Evolutionary conservation across 2,797 vertebrate species (phyloP).

Genomic region (Parotocinclus haroldoi): DNA sequence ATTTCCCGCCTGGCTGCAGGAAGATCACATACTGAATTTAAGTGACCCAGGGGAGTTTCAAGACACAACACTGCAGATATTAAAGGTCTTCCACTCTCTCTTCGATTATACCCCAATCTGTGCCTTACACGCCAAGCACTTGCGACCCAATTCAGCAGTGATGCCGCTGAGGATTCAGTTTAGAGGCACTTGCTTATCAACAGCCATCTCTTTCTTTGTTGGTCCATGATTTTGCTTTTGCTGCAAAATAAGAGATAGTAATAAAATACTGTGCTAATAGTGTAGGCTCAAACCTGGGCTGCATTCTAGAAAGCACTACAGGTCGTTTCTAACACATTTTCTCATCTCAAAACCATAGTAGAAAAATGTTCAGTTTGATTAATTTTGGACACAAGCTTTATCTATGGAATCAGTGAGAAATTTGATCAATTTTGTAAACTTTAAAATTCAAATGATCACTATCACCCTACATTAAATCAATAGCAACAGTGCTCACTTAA

Average conservation of each 20-base stretch:
- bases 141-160: conserved; percentile 8
- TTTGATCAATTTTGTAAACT: neutral
- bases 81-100: conserved; percentile 40
- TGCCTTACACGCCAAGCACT: conserved; percentile 25
- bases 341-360: too few species aligned
- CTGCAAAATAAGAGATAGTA: conserved; percentile 16
- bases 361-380: too few species aligned
- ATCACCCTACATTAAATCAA: neutral
- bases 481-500: neutral
- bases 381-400: too few species aligned
- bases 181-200: too few species aligned
- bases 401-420: too few species aligned
- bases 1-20: conserved; percentile 24
- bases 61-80: conserved; percentile 31
- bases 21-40: conserved; percentile 44
- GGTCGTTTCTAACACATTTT: too few species aligned
- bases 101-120: conserved; percentile 20
- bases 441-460: neutral
- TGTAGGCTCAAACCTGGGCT: neutral
- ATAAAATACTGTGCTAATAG: conserved; percentile 8
- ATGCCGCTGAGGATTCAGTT: neutral
- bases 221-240: conserved; percentile 1
- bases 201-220: conserved; percentile 3
- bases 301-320: neutral
- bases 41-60: conserved; percentile 30